phyloP scores from a whole-genome alignment of 2,113 vertebrate genomes.

The Gobio gobio region DNA sequence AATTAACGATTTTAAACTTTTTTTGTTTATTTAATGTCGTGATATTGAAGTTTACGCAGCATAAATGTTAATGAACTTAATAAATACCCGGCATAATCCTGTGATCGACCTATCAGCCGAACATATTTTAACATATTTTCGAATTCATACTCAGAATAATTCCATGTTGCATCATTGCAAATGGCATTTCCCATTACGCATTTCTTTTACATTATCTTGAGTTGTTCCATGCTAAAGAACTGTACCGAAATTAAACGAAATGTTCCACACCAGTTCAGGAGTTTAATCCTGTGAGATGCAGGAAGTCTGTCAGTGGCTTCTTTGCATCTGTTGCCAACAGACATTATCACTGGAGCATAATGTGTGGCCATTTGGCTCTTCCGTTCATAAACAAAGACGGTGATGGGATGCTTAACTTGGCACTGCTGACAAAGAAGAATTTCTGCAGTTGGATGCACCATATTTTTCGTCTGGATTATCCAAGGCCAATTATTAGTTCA shows the following conservation, averaged over 20 bases:
- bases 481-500: slow-evolving; percentile 7
- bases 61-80: not conserved
- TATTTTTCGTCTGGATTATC: not conserved
- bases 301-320: slow-evolving; percentile 5
- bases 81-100: not conserved
- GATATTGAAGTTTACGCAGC: not conserved
- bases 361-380: slow-evolving; percentile 15
- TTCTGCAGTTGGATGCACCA: not conserved
- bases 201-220: not conserved
- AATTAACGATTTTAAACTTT: not conserved
- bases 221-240: not conserved
- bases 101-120: not conserved
- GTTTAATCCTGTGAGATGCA: slow-evolving; percentile 8
- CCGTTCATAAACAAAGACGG: slow-evolving; percentile 1
- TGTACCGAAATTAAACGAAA: not conserved
- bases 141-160: not conserved
- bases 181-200: not conserved
- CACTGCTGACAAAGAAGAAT: slow-evolving; percentile 2
- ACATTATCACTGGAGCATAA: slow-evolving; percentile 2
- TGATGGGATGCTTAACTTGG: slow-evolving; percentile 1
- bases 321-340: slow-evolving; percentile 26
- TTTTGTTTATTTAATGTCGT: not conserved
- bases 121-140: not conserved
- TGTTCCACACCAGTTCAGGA: not conserved
- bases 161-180: not conserved